Evolutionary conservation across 2,113 vertebrate genomes (phyloP).

Genomic region (Neogale vison): DNA sequence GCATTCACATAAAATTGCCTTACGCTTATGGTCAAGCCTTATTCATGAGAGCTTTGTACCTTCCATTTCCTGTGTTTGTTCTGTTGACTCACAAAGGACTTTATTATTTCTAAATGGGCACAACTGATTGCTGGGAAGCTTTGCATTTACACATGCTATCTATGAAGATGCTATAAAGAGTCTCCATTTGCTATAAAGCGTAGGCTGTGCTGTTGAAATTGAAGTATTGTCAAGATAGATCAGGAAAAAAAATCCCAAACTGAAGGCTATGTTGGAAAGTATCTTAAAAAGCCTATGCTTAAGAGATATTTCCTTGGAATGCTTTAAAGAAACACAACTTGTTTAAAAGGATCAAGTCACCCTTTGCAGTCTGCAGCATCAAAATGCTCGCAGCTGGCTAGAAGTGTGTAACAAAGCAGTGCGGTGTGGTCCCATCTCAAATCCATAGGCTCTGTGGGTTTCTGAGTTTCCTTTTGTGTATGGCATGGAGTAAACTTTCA

Average conservation of each 20-base stretch:
- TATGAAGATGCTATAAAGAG: slow-evolving; percentile 35
- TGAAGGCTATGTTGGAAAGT: background rate
- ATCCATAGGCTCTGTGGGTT: slow-evolving; percentile 50
- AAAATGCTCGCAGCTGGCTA: slow-evolving; percentile 13
- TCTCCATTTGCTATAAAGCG: background rate
- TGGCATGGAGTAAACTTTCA: slow-evolving; percentile 77
- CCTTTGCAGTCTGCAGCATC: background rate
- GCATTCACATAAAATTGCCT: background rate
- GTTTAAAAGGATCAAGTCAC: slow-evolving; percentile 41
- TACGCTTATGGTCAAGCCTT: background rate
- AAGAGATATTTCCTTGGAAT: slow-evolving; percentile 17
- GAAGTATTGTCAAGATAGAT: slow-evolving; percentile 48
- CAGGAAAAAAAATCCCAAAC: background rate
- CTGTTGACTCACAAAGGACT: slow-evolving; percentile 44
- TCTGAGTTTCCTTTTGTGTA: slow-evolving; percentile 67
- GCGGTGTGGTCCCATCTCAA: slow-evolving; percentile 2
- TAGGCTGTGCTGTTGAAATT: slow-evolving; percentile 22
- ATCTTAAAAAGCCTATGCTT: slow-evolving; percentile 29
- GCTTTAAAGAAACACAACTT: slow-evolving; percentile 34
- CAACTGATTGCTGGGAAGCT: slow-evolving; percentile 22
- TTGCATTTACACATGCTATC: background rate
- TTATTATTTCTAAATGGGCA: slow-evolving; percentile 42
- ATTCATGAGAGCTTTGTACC: background rate
- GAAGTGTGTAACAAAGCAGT: slow-evolving; percentile 15
- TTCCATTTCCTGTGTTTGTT: slow-evolving; percentile 40